phyloP scores from a whole-genome alignment of 1,140 invertebrate genomes.

The Trichoplusia ni region DNA sequence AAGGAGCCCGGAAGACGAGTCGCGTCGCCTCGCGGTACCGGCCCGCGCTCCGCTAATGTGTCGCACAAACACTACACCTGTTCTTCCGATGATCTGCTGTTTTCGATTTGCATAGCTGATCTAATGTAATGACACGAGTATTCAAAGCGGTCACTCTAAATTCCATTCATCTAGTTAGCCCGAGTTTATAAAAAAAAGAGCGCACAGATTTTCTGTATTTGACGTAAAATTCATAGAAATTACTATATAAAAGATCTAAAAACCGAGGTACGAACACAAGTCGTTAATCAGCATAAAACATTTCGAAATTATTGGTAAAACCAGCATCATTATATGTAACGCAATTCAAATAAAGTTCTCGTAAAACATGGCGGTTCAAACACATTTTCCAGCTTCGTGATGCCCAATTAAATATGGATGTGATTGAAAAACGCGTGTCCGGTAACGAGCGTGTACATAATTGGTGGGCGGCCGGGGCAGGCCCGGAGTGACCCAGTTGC shows the following conservation, averaged over 20 bases:
- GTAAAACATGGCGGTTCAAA: slow-evolving; percentile 71
- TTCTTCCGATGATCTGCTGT: too few species aligned
- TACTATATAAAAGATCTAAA: too few species aligned
- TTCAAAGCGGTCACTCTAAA: too few species aligned
- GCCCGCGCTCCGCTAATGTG: not conserved
- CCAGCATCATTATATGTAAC: slow-evolving; percentile 30
- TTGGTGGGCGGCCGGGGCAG: slow-evolving; percentile 69
- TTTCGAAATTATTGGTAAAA: slow-evolving; percentile 18
- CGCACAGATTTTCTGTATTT: too few species aligned
- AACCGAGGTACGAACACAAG: slow-evolving; percentile 1
- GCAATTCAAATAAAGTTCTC: slow-evolving; percentile 69
- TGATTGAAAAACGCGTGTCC: slow-evolving; percentile 82
- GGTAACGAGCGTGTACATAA: slow-evolving; percentile 81
- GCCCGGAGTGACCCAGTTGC: slow-evolving; percentile 79
- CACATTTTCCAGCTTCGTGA: slow-evolving; percentile 75
- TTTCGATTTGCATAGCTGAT: too few species aligned
- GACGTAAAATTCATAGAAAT: too few species aligned
- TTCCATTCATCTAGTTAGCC: too few species aligned
- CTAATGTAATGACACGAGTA: too few species aligned
- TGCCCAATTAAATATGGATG: slow-evolving; percentile 81
- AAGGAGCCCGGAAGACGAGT: slow-evolving; percentile 57
- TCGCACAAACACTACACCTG: not conserved
- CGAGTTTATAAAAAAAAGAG: too few species aligned
- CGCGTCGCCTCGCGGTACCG: slow-evolving; percentile 6
- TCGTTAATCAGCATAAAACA: not conserved